These are phyloP conservation scores for Eucera pruinosa DNA, from an alignment of 2,888 invertebrate genomes.

Conservation along the genomic window DNA sequence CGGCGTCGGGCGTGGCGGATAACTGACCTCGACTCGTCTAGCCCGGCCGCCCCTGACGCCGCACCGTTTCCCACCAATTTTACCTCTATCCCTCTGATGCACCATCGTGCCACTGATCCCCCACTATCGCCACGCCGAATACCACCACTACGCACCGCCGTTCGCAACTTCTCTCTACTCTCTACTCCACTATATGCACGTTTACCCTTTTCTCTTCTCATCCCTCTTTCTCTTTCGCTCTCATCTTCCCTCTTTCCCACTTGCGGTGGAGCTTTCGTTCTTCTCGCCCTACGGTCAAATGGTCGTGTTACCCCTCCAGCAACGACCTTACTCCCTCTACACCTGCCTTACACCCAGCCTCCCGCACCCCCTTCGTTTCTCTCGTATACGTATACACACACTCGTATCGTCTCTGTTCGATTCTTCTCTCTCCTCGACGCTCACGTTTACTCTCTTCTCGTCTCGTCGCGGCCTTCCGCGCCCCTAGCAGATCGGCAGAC, in stretches of 20 bases:
- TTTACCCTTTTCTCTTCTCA: slow-evolving; percentile 22
- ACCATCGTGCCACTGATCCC: slow-evolving; percentile 50
- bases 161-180: slow-evolving; percentile 30
- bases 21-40: slow-evolving; percentile 80
- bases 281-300: slow-evolving; percentile 58
- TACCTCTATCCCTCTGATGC: slow-evolving; percentile 38
- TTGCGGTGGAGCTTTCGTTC: slow-evolving; percentile 25
- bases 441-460: slow-evolving; percentile 40
- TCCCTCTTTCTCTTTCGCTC: not conserved
- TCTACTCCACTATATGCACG: slow-evolving; percentile 13
- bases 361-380: slow-evolving; percentile 13
- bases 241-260: not conserved
- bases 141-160: slow-evolving; percentile 31
- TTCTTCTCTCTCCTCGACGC: slow-evolving; percentile 21
- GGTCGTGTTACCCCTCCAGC: slow-evolving; percentile 55
- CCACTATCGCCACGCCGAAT: slow-evolving; percentile 43
- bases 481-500: slow-evolving; percentile 78
- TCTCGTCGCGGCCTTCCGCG: slow-evolving; percentile 55
- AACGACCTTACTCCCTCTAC: slow-evolving; percentile 65
- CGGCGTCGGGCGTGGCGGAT: slow-evolving; percentile 80
- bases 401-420: slow-evolving; percentile 23
- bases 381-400: no score
- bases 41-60: slow-evolving; percentile 66
- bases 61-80: slow-evolving; percentile 37
- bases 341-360: slow-evolving; percentile 39